These are phyloP conservation scores for Amorpha juglandis DNA, from an alignment of 2,888 invertebrate genomes.

Conservation along the genomic window DNA sequence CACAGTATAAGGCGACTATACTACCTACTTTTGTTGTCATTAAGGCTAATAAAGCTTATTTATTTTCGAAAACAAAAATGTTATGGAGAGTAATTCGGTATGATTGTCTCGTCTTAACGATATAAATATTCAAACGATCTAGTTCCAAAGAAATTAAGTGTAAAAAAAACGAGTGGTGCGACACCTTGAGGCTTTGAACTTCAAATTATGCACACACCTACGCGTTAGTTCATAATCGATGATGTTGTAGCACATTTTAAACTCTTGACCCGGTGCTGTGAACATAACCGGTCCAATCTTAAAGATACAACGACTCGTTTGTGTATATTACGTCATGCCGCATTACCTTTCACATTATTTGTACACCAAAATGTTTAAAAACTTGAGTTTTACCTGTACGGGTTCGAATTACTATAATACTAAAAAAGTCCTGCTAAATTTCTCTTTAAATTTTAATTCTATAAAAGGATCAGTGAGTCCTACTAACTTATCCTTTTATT, in stretches of 20 bases:
- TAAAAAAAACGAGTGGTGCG: neutral
- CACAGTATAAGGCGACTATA: no score
- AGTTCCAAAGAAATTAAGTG: neutral
- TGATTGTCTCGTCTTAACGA: neutral
- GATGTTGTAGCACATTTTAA: slow-evolving; percentile 19
- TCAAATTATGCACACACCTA: slow-evolving; percentile 15
- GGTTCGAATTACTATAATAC: neutral
- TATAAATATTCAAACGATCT: neutral
- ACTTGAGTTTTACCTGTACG: neutral
- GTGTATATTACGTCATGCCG: slow-evolving; percentile 12
- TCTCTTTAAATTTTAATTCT: no score
- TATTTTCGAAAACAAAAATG: no score
- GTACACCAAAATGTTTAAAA: neutral
- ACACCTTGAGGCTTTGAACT: neutral
- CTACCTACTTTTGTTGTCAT: no score
- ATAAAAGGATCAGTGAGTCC: no score
- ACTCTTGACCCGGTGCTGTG: slow-evolving; percentile 17
- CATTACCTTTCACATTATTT: slow-evolving; percentile 16
- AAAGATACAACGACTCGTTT: neutral
- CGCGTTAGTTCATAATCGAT: slow-evolving; percentile 9
- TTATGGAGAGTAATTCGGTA: no score
- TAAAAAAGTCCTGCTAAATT: neutral
- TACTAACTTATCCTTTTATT: no score
- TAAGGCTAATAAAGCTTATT: no score
- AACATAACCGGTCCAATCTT: slow-evolving; percentile 16